Evolutionary conservation across 2,888 invertebrate species (phyloP), one percentile per base, ranked within the genome.

Genomic region (Drosophila kuntzei): DNA sequence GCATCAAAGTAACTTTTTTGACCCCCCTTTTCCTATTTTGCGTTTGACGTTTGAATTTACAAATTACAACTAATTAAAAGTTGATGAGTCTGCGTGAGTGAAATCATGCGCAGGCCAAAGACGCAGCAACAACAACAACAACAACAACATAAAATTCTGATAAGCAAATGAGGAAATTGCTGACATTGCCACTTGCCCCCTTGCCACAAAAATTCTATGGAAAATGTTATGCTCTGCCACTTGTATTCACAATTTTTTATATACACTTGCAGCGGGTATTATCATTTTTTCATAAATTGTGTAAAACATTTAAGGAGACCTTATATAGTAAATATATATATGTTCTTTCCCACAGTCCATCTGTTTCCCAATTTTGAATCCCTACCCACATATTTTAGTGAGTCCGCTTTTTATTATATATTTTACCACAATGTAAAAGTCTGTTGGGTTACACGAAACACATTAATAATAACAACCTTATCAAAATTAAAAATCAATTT

Each of bases 11-110:
- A 41, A 27, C 39, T 53, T 34, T 34, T 25, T 5, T 32, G 11
- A 4, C 29, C 29, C 36, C 32, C n/a, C 41, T 8, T 11, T n/a
- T 20, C 12, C 14, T 14, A n/a, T 44, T 51, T 79, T 79, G 72
- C 46, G 67, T 67, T 77, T 85, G 85, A 90, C 86, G 83, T 89
- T 47, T 89, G 77, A 89, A 80, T 83, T 79, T 82, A 90, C 90
- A 90, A 90, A 90, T 90, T 90, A 89, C 88, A 89, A 90, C 89
- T 89, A 90, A 90, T 90, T 90, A 90, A 89, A 89, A 88, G 83
- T 89, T 90, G 90, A 90, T 89, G 87, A 87, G 85, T 84, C 85
- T 89, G 86, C 89, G 80, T 85, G 83, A 88, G 88, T 79, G 86
- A 85, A 85, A 85, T 85, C 88, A 87, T 71, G 86, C 83, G 71